phyloP scores from a whole-genome alignment of 2,888 invertebrate genomes.

The Hydrotaea diabolus region DNA sequence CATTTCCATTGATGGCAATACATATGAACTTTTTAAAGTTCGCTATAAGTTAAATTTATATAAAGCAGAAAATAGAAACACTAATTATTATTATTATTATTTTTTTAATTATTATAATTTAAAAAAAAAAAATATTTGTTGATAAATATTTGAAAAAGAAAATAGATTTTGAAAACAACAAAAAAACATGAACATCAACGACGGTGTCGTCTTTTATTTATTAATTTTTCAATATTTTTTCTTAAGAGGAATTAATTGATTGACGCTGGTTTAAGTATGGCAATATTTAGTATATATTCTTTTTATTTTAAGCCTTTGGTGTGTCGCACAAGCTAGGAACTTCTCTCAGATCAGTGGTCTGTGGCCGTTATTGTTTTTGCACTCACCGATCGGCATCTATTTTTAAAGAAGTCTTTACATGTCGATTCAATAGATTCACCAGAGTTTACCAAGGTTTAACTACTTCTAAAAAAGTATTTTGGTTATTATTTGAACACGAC shows the following conservation, averaged over 20 bases:
- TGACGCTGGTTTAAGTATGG: not conserved
- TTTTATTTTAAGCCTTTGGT: no score
- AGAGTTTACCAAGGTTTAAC: no score
- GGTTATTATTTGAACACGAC: no score
- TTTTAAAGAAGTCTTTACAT: no score
- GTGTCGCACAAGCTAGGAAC: no score
- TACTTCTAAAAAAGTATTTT: no score
- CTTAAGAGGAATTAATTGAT: not conserved
- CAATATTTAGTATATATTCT: no score
- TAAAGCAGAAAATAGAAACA: not conserved
- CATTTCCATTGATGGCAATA: constrained; percentile 24
- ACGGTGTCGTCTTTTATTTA: not conserved
- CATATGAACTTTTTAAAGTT: constrained; percentile 24
- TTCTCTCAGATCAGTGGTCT: no score
- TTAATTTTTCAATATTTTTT: constrained; percentile 2
- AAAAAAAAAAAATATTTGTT: constrained; percentile 1
- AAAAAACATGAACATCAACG: not conserved
- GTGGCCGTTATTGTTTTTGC: no score
- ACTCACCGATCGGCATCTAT: no score
- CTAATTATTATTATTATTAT: constrained; percentile 27
- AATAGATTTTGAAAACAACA: constrained; percentile 27
- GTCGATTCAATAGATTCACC: no score
- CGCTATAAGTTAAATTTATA: constrained; percentile 4
- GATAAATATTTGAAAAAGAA: constrained; percentile 16
- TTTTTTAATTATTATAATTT: constrained; percentile 32